Evolutionary conservation across 1,140 invertebrate genomes (phyloP).

Genomic region (Onthophagus taurus): DNA sequence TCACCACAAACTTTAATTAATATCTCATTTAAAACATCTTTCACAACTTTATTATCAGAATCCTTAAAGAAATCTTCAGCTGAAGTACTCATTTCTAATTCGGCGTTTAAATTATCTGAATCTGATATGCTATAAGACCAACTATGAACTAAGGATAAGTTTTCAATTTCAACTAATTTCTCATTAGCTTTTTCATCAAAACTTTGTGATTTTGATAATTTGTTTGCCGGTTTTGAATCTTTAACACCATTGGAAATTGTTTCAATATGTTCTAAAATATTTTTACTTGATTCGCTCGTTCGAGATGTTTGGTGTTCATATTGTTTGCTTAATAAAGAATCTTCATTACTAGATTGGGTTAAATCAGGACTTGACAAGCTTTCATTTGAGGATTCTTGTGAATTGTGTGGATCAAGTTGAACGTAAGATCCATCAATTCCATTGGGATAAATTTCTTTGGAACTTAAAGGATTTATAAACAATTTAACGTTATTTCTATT

Average conservation of each 20-base stretch:
- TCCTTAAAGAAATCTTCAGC: conserved; percentile 36
- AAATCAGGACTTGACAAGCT: conserved; percentile 31
- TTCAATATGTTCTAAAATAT: conserved; percentile 26
- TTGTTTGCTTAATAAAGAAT: conserved; percentile 16
- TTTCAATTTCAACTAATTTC: conserved; percentile 24
- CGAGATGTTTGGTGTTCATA: conserved; percentile 2
- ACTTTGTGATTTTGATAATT: conserved; percentile 36
- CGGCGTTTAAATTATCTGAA: conserved; percentile 24
- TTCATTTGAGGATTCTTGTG: conserved; percentile 31
- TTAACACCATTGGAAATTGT: conserved; percentile 32
- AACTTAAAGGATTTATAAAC: conserved; percentile 45
- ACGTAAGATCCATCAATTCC: conserved; percentile 34
- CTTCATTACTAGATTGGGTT: conserved; percentile 20
- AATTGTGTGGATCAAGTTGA: conserved; percentile 22
- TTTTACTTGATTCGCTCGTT: conserved; percentile 2
- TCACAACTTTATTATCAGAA: conserved; percentile 23
- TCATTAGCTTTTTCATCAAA: conserved; percentile 33
- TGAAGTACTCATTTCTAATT: conserved; percentile 31
- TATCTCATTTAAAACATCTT: conserved; percentile 29
- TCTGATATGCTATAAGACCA: conserved; percentile 35
- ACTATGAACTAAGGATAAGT: conserved; percentile 31
- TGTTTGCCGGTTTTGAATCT: conserved; percentile 24
- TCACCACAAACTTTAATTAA: conserved; percentile 30
- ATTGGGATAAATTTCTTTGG: conserved; percentile 34
- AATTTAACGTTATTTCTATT: conserved; percentile 39